Percentiles rank a stretch among this genome's conserved stretches.
Evolutionary conservation across 2,113 vertebrate genomes (phyloP).

Genomic region (Tenrec ecaudatus): DNA sequence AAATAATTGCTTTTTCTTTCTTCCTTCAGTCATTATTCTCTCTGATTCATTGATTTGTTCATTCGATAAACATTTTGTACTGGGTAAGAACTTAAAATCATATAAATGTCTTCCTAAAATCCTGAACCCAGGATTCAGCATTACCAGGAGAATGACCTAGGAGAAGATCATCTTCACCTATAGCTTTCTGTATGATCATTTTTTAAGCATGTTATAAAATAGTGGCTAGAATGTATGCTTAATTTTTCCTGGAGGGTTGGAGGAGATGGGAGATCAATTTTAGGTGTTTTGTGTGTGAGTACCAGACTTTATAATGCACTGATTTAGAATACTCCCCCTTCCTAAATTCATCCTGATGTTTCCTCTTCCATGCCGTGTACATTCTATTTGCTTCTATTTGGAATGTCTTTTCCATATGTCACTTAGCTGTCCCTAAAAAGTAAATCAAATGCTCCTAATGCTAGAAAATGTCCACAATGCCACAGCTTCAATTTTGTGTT

Average conservation of each 20-base stretch:
- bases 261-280: background rate
- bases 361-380: background rate
- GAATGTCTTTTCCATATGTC: background rate
- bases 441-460: background rate
- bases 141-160: background rate
- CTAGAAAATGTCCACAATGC: background rate
- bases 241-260: background rate
- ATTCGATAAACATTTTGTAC: constrained; percentile 38
- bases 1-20: constrained; percentile 32
- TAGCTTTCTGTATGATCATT: background rate
- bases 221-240: background rate
- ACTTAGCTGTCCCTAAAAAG: background rate
- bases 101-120: constrained; percentile 13
- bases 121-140: background rate
- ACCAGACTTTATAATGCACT: background rate
- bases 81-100: constrained; percentile 31
- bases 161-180: background rate
- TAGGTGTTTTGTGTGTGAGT: background rate
- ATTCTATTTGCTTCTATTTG: background rate
- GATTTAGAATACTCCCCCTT: background rate
- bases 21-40: background rate
- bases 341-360: background rate
- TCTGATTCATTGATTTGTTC: constrained; percentile 16
- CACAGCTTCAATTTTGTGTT: background rate
- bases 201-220: constrained; percentile 25